These are phyloP conservation scores for Asbolus verrucosus DNA, from an alignment of 1,140 invertebrate species.

Conservation along the genomic window DNA sequence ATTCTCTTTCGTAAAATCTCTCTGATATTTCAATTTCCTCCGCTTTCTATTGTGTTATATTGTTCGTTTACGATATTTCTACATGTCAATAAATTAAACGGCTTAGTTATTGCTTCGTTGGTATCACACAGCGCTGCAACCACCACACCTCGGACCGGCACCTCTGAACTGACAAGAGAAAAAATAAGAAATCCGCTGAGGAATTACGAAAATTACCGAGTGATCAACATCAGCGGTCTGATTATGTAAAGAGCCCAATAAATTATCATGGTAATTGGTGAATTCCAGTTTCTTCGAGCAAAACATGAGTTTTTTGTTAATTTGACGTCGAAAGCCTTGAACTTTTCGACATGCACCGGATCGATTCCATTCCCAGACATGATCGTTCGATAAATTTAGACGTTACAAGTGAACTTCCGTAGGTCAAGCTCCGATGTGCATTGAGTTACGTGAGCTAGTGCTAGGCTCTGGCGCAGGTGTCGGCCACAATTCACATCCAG, in stretches of 20 bases:
- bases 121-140: too few relatives aligned
- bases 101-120: too few relatives aligned
- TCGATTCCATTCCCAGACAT: not conserved
- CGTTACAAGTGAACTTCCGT: conserved; percentile 9
- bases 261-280: not conserved
- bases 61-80: too few relatives aligned
- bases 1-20: too few relatives aligned
- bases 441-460: not conserved
- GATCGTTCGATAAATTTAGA: not conserved
- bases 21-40: too few relatives aligned
- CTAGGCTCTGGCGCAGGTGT: not conserved
- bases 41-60: too few relatives aligned
- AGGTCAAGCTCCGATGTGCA: conserved; percentile 2
- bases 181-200: too few relatives aligned
- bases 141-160: not conserved
- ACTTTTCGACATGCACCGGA: conserved; percentile 7
- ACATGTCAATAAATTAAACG: too few relatives aligned
- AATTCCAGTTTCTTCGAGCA: conserved; percentile 10
- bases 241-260: conserved; percentile 2
- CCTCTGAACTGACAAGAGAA: too few relatives aligned
- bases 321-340: conserved; percentile 4
- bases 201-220: too few relatives aligned
- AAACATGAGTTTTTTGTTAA: not conserved
- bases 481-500: conserved; percentile 11
- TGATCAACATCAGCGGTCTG: too few relatives aligned